Base-by-base conservation (phyloP, 2,797 vertebrate species). In the Cercopithecus hamlyni region DNA sequence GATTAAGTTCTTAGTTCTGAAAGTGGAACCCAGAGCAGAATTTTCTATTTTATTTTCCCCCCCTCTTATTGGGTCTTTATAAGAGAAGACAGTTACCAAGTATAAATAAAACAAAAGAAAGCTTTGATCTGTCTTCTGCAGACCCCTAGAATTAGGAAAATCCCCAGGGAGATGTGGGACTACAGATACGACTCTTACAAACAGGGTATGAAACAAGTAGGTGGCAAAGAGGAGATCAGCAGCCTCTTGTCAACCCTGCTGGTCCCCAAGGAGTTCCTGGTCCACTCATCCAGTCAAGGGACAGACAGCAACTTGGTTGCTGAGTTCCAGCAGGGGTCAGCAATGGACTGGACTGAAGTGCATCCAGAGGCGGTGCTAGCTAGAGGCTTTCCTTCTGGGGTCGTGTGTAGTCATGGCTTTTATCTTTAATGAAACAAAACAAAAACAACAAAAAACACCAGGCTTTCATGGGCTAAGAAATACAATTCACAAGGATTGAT, bases 241-340 rank as follows among this genome's bases (percentile, higher is more conserved):
- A 84, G 39, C 33, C 2, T 89, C 90, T 55, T 75, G 12, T 89
- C 48, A 50, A 50, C 39, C 26, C 80, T 48, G 13, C 43, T 36
- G 27, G 85, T 82, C 77, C 75, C 91, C 75, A 64, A 76, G 82
- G 83, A 95, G 61, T n/a, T 80, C 86, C 48, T 52, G 89, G 73
- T 39, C 55, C 76, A 76, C 73, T 92, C 27, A 33, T 76, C 45
- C 58, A 48, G 30, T 91, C 91, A 73, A 77, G 82, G 73, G 83
- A 94, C 27, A 90, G 90, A 93, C 33, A 27, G 36, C 41, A 89
- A 36, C 39, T 22, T 72, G 48, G 91, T 94, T 91, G 80, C 70
- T 88, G 93, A 91, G 97, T 95, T 97, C 98, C 98, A 97, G 88
- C 93, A 97, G 94, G 95, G 93, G 96, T 98, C 97, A 98, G 97